These are phyloP conservation scores for Drosophila subpulchrella DNA, from an alignment of 1,140 invertebrate genomes.

Conservation along the genomic window DNA sequence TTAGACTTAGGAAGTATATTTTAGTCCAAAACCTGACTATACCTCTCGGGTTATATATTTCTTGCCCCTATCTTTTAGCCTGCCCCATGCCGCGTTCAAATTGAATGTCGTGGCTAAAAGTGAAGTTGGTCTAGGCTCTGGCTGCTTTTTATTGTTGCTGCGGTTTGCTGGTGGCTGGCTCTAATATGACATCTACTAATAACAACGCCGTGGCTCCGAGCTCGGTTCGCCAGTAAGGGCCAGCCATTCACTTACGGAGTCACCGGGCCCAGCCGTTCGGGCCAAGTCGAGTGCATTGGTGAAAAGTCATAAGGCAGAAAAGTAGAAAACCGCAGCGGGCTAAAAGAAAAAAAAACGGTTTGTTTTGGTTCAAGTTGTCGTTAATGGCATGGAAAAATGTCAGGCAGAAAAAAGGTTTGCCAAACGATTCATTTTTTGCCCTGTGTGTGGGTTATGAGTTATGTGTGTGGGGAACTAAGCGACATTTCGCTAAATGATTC, in stretches of 20 bases:
- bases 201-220: conserved; percentile 44
- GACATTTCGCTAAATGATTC: conserved; percentile 60
- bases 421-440: conserved; percentile 49
- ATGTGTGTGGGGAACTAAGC: conserved; percentile 40
- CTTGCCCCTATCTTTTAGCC: conserved; percentile 34
- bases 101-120: conserved; percentile 76
- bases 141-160: conserved; percentile 31
- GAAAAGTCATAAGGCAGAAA: conserved; percentile 74
- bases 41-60: conserved; percentile 4
- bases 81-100: conserved; percentile 62
- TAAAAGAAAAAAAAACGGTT: conserved; percentile 47
- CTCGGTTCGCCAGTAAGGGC: conserved; percentile 21
- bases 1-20: background rate
- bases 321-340: conserved; percentile 35
- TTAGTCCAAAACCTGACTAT: background rate
- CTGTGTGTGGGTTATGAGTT: conserved; percentile 37
- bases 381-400: conserved; percentile 79
- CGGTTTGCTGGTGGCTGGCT: conserved; percentile 38
- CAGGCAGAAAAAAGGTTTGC: conserved; percentile 58
- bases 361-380: conserved; percentile 58
- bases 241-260: conserved; percentile 70
- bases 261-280: conserved; percentile 28
- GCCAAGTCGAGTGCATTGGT: conserved; percentile 76
- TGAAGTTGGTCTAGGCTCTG: conserved; percentile 55
- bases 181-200: conserved; percentile 80